phyloP scores from a whole-genome alignment of 2,888 invertebrate genomes.

The Amorpha juglandis region DNA sequence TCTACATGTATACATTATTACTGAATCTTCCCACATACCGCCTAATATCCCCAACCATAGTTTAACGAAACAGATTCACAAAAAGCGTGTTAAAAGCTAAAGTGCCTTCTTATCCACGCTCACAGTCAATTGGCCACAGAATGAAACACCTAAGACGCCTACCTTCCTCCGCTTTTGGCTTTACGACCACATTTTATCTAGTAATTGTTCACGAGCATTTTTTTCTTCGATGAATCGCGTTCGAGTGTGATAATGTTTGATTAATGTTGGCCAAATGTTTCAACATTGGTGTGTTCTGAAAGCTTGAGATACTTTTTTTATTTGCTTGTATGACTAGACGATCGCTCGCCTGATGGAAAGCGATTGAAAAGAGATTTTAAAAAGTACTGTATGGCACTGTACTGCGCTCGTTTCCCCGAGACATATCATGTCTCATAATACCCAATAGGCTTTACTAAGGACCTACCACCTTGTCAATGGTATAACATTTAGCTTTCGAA shows the following conservation, averaged over 20 bases:
- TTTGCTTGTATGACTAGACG: no score
- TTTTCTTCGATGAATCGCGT: constrained; percentile 42
- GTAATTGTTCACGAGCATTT: constrained; percentile 45
- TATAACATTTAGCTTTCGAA: no score
- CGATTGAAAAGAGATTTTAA: no score
- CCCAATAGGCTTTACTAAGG: no score
- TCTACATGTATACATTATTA: no score
- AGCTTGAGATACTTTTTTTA: neutral
- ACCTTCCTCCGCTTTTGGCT: constrained; percentile 29
- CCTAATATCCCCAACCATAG: neutral
- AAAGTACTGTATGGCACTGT: no score
- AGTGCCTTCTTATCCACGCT: constrained; percentile 45
- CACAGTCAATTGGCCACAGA: constrained; percentile 54
- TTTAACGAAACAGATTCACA: constrained; percentile 3
- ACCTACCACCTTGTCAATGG: no score
- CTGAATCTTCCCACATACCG: neutral
- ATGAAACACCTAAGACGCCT: constrained; percentile 48
- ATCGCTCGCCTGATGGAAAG: no score
- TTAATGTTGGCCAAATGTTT: neutral
- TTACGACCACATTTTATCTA: constrained; percentile 43
- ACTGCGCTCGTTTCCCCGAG: no score
- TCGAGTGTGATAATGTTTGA: constrained; percentile 21
- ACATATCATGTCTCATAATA: no score
- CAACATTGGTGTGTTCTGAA: neutral
- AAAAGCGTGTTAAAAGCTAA: constrained; percentile 21